Conservation (phyloP, 30 jellyfish, hydroid and myxozoan genomes). For the Phacellophora camtschatica region DNA sequence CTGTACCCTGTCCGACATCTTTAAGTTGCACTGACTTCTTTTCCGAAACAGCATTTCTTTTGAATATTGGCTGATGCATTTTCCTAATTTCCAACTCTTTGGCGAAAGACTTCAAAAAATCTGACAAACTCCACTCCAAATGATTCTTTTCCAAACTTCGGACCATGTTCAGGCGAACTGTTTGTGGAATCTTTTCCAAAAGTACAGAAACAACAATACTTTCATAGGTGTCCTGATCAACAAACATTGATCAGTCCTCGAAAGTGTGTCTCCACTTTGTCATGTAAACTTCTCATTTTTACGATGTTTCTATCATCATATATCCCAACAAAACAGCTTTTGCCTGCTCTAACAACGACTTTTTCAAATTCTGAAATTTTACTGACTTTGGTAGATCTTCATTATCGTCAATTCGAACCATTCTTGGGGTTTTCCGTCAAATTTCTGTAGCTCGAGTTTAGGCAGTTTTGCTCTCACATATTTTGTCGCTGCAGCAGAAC, state of each 20-base stretch:
- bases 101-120: neutral
- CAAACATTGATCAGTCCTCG: slow-evolving; percentile 9
- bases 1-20: too few species aligned
- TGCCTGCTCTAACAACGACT: slow-evolving; percentile 45
- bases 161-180: neutral
- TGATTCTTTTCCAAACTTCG: neutral
- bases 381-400: slow-evolving; percentile 24
- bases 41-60: neutral
- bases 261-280: slow-evolving; percentile 2
- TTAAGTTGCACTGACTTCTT: neutral
- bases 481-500: neutral
- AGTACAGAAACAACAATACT: slow-evolving; percentile 14
- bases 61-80: neutral
- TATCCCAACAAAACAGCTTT: slow-evolving; percentile 25
- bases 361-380: slow-evolving; percentile 1
- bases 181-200: neutral
- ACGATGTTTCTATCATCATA: slow-evolving; percentile 6
- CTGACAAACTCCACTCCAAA: slow-evolving; percentile 3
- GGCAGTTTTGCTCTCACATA: neutral
- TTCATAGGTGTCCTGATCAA: neutral
- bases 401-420: slow-evolving; percentile 26
- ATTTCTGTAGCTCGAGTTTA: slow-evolving; percentile 13
- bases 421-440: slow-evolving; percentile 14
- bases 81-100: slow-evolving; percentile 2
- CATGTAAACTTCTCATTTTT: neutral